A percentile compares a stretch with the other conserved stretches of the same genome.
Conservation (phyloP, 2,888 invertebrate genomes). For the Cheilosia scutellata region DNA sequence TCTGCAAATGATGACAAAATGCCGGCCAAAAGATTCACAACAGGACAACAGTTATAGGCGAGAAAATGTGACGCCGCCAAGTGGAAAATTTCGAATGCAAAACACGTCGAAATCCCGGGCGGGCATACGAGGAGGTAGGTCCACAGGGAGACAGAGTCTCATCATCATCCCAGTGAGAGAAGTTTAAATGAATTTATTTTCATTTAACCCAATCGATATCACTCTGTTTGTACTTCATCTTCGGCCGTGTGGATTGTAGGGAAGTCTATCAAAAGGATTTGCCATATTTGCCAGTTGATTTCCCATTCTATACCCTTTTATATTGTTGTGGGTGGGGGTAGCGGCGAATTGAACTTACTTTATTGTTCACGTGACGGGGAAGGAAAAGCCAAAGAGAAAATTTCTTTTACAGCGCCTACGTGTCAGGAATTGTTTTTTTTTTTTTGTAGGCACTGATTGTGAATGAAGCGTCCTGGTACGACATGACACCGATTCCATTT, state of each 20-base stretch:
- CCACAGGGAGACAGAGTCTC: slow-evolving; percentile 6
- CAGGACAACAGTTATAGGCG: slow-evolving; percentile 10
- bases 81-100: slow-evolving; percentile 8
- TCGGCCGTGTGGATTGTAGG: not conserved
- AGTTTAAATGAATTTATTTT: slow-evolving; percentile 48
- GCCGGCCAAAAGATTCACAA: slow-evolving; percentile 1
- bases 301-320: not conserved
- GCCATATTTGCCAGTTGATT: not conserved
- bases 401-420: slow-evolving; percentile 22
- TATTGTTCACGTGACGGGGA: slow-evolving; percentile 38
- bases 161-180: slow-evolving; percentile 18
- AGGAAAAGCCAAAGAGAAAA: not conserved
- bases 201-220: slow-evolving; percentile 46
- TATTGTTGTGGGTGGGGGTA: not conserved
- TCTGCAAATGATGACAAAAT: slow-evolving; percentile 38
- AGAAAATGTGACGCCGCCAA: not conserved
- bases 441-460: slow-evolving; percentile 20
- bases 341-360: slow-evolving; percentile 6
- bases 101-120: slow-evolving; percentile 13
- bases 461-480: slow-evolving; percentile 58
- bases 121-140: not conserved
- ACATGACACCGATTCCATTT: slow-evolving; percentile 50
- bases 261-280: slow-evolving; percentile 4
- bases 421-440: slow-evolving; percentile 25
- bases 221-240: not conserved